A percentile compares a stretch with the other conserved stretches of the same genome.
Conservation (phyloP, 1,140 invertebrate species). For the Drosophila mayri region DNA sequence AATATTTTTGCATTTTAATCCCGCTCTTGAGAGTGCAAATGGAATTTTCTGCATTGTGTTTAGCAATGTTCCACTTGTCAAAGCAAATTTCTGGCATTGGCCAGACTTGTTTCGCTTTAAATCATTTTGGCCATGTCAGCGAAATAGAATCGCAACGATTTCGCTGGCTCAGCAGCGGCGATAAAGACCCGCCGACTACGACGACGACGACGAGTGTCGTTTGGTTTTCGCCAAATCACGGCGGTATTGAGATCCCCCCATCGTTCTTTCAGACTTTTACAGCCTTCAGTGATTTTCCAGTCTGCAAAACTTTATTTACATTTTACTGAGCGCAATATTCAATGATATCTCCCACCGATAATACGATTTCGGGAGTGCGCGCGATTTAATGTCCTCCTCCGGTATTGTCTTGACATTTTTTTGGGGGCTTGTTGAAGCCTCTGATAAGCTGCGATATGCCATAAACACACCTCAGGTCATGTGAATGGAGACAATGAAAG, state of each 20-base stretch:
- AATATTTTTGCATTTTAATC: not conserved
- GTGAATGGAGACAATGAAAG: slow-evolving; percentile 31
- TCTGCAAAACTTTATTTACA: slow-evolving; percentile 54
- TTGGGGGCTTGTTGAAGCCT: slow-evolving; percentile 23
- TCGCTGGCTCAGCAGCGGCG: slow-evolving; percentile 35
- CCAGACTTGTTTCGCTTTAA: slow-evolving; percentile 26
- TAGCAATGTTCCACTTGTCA: slow-evolving; percentile 6
- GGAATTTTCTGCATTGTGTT: slow-evolving; percentile 18
- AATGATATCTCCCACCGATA: slow-evolving; percentile 53
- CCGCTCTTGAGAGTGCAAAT: slow-evolving; percentile 18
- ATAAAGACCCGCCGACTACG: slow-evolving; percentile 21
- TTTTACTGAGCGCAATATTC: slow-evolving; percentile 66
- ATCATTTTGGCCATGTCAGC: slow-evolving; percentile 59
- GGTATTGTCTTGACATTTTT: slow-evolving; percentile 45
- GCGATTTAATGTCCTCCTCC: slow-evolving; percentile 20
- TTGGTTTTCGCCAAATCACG: slow-evolving; percentile 57
- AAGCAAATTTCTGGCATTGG: slow-evolving; percentile 27
- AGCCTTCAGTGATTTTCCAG: slow-evolving; percentile 67
- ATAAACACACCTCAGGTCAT: slow-evolving; percentile 52
- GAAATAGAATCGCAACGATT: slow-evolving; percentile 42
- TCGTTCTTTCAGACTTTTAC: slow-evolving; percentile 5
- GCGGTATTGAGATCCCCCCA: slow-evolving; percentile 22
- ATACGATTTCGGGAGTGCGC: slow-evolving; percentile 70
- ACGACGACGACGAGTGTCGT: not conserved
- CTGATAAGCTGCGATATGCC: slow-evolving; percentile 21